These are phyloP conservation scores for Daphoenositta chrysoptera DNA, from an alignment of 2,113 vertebrate species.

Conservation along the genomic window DNA sequence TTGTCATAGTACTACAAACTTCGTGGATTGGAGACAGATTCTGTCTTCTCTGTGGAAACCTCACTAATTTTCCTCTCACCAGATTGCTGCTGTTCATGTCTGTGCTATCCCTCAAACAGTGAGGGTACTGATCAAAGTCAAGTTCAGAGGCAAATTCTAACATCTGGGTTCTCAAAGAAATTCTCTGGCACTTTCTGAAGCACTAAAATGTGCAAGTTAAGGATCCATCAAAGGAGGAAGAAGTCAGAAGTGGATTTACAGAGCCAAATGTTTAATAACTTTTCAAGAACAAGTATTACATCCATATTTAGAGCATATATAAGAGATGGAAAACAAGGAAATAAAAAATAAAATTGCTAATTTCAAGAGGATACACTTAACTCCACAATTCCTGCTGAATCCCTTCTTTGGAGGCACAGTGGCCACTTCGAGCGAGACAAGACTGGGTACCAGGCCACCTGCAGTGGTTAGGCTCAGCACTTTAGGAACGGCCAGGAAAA, in stretches of 20 bases:
- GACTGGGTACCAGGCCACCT: background rate
- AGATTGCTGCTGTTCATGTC: background rate
- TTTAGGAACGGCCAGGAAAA: background rate
- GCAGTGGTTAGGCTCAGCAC: background rate
- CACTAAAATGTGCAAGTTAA: background rate
- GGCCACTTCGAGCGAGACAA: background rate
- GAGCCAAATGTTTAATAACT: conserved; percentile 73
- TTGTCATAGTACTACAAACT: background rate
- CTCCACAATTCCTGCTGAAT: background rate
- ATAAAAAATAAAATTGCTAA: conserved; percentile 31
- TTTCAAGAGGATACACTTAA: conserved; percentile 19
- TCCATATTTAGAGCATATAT: conserved; percentile 54
- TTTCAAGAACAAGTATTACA: conserved; percentile 50
- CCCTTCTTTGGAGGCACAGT: background rate
- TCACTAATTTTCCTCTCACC: background rate
- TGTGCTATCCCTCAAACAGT: background rate
- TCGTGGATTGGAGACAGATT: background rate
- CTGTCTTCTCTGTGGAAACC: background rate
- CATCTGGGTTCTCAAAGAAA: background rate
- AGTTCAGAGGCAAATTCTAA: background rate
- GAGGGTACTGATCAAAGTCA: background rate
- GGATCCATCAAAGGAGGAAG: background rate
- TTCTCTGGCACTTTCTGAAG: background rate
- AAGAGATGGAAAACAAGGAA: conserved; percentile 50
- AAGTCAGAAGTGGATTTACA: conserved; percentile 40